Evolutionary conservation across 2,797 vertebrate species (phyloP), one percentile per base, ranked within the genome.

Genomic region (Xyrichtys novacula): DNA sequence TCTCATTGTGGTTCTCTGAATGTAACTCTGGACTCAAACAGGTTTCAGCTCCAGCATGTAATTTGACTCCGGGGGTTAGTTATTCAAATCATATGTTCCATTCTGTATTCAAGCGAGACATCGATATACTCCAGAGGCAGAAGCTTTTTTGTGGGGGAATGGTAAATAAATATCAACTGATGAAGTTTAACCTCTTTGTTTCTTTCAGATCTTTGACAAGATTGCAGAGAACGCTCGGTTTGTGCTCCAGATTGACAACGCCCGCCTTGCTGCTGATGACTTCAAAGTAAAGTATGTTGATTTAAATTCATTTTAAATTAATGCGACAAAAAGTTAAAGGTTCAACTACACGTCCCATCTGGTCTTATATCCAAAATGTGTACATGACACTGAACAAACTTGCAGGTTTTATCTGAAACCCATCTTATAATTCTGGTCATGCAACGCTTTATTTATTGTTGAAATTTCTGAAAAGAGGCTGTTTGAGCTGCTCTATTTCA

Each of bases 221-320:
- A 92, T 96, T 0, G 58, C 90, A 67, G 96, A 97, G 2, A 98
- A 98, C 0, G 94, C 96, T 29, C 90, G 93, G 8, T 83, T 93
- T 0, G 93, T 96, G 65, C 95, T 98, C 73, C 96, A 97, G 93
- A 97, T 98, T 0, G 97, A 98, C 91, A 98, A 98, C 1, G 96
- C 97, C 4, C 95, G 96, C 2, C 94, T 98, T 57, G 97, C 97
- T 0, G 94, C 95, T 2, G 96, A 98, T 0, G 97, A 98, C 88
- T 98, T 98, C 88, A 94, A 94, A 91, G 94, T 98, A 31, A 98
- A 98, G 97, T 98, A 90, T 46, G 94, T 88, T 40, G 42, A 31
- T 53, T 72, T 5, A 6, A 9, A 25, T 29, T 17, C 34, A n/a
- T 47, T 66, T 10, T 56, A 16, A 39, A 1, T 34, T 2, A 34